Conservation (phyloP, 2,888 invertebrate genomes). For the Chrysina gloriosa region DNA sequence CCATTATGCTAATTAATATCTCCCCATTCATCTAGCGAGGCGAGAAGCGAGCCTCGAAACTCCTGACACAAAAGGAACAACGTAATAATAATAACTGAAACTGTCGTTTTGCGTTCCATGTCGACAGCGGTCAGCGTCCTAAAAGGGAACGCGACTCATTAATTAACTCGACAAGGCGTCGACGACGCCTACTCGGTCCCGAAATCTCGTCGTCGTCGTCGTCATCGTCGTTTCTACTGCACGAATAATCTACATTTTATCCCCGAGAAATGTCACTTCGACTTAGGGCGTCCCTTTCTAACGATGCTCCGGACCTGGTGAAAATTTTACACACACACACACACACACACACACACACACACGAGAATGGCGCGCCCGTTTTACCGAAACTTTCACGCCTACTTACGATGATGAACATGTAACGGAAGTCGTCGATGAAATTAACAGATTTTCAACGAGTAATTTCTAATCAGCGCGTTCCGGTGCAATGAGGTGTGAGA, state of each 20-base stretch:
- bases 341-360: neutral
- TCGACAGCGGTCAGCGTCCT: slow-evolving; percentile 51
- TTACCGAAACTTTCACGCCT: slow-evolving; percentile 24
- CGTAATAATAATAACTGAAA: neutral
- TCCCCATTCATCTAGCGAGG: slow-evolving; percentile 16
- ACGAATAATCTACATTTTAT: slow-evolving; percentile 22
- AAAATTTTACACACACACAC: neutral
- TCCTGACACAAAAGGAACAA: slow-evolving; percentile 22
- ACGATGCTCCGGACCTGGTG: neutral
- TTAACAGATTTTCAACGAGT: slow-evolving; percentile 32
- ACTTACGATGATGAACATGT: slow-evolving; percentile 13
- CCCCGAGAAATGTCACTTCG: slow-evolving; percentile 2
- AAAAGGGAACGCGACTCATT: slow-evolving; percentile 50
- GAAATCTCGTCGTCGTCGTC: slow-evolving; percentile 16
- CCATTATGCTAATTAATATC: slow-evolving; percentile 32
- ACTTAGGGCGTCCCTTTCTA: slow-evolving; percentile 5
- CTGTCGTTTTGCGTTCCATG: slow-evolving; percentile 37
- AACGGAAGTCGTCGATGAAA: slow-evolving; percentile 13
- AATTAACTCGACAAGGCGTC: slow-evolving; percentile 47
- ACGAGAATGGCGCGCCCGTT: neutral
- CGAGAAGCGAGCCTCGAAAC: neutral
- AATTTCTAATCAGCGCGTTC: slow-evolving; percentile 17
- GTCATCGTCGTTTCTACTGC: neutral
- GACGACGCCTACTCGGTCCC: slow-evolving; percentile 31
- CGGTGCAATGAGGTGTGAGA: slow-evolving; percentile 5